Conservation (phyloP, 64 coral and sea anemone species). For the Exaiptasia diaphana region DNA sequence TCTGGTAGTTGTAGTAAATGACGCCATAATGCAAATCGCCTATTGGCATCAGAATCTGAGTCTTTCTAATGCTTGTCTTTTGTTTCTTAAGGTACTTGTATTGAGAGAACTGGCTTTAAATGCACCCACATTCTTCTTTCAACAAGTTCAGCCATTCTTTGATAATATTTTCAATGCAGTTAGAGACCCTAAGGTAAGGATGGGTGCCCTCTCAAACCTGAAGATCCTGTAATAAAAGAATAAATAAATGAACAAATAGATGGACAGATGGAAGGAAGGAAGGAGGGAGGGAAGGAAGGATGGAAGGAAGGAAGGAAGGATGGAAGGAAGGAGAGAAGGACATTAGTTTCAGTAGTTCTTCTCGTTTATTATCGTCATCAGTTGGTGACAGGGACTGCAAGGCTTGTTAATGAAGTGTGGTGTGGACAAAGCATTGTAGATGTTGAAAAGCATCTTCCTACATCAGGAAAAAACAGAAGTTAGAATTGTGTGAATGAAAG, state of each 20-base stretch:
- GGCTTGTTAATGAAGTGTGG: constrained; percentile 82
- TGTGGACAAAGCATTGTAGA: constrained; percentile 93
- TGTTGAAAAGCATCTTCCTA: constrained; percentile 91
- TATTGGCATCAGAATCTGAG: no score
- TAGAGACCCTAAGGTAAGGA: constrained; percentile 85
- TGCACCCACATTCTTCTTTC: constrained; percentile 98
- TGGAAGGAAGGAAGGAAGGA: no score
- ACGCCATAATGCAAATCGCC: no score
- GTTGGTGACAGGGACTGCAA: constrained; percentile 82
- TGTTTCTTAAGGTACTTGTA: constrained; percentile 64
- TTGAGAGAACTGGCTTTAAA: constrained; percentile 87
- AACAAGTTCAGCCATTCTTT: constrained; percentile 99
- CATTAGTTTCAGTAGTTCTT: constrained; percentile 92
- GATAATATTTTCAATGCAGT: constrained; percentile 96
- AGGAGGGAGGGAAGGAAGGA: no score
- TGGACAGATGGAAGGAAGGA: no score
- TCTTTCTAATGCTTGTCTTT: no score
- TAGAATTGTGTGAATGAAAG: background rate
- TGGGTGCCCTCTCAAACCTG: background rate
- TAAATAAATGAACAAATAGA: no score
- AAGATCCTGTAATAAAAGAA: background rate
- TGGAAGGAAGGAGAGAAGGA: no score
- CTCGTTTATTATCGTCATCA: constrained; percentile 90
- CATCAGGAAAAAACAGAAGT: background rate
- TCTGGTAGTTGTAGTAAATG: no score